Conservation (phyloP, 2,888 invertebrate genomes). For the Andrena camellia region DNA sequence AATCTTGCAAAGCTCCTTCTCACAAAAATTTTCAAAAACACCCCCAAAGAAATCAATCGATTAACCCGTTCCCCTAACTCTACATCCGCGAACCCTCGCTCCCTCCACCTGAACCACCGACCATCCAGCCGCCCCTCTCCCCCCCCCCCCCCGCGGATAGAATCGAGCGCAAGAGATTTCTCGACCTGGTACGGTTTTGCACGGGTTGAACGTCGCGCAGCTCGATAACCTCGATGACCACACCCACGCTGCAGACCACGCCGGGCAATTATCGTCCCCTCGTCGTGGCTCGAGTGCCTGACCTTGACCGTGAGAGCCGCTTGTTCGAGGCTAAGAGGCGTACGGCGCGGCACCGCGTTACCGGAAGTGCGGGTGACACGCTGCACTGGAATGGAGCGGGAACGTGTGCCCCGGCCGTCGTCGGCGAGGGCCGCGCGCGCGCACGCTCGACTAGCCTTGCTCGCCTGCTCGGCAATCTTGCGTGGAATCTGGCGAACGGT, state of each 20-base stretch:
- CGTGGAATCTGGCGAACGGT: constrained; percentile 73
- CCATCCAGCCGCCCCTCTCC: background rate
- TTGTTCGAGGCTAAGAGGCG: constrained; percentile 40
- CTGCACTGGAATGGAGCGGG: constrained; percentile 58
- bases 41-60: too few species aligned
- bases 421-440: constrained; percentile 9
- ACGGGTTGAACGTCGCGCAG: constrained; percentile 28
- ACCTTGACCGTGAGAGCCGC: constrained; percentile 65
- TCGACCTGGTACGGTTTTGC: constrained; percentile 30
- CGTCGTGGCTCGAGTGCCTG: constrained; percentile 32
- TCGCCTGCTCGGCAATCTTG: constrained; percentile 58
- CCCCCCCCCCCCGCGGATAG: too few species aligned
- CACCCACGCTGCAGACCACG: constrained; percentile 50
- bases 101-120: background rate
- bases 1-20: background rate
- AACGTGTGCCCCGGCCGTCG: background rate
- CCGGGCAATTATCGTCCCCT: constrained; percentile 59
- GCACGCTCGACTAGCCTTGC: constrained; percentile 42
- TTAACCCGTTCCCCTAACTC: too few species aligned
- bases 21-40: too few species aligned
- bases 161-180: background rate
- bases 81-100: too few species aligned
- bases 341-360: constrained; percentile 32
- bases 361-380: constrained; percentile 70
- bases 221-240: constrained; percentile 50